Base-by-base conservation (phyloP, 2,888 invertebrate genomes). In the Ephialtes manifestator region DNA sequence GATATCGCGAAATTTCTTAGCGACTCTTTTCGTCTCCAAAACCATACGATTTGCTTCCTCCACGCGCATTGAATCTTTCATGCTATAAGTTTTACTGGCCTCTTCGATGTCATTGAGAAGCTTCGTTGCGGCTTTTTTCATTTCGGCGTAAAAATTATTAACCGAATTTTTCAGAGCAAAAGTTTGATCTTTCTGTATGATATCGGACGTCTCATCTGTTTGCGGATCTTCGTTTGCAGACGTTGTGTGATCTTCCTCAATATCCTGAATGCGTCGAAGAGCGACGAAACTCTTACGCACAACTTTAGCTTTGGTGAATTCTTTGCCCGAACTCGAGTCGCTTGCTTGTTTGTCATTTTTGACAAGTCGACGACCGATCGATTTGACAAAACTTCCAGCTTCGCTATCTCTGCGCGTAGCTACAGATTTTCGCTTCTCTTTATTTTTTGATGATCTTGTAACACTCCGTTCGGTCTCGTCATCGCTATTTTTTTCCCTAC, bases 271-370 rank as follows among this genome's bases (percentile, higher is more conserved):
- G 51, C 77, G 71, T 58, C 63, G 81, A 8, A 86, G 20, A n/a
- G 71, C 8, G 10, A 81, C 79, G 18, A 55, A 79, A 74, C 76
- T 84, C 20, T 74, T 70, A 18, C 43, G 79, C 2, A 82, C 39
- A 13, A 86, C n/a, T 74, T 88, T 88, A 0, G 58, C 31, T 11
- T 74, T 74, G 15, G 88, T 84, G 80, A 92, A 92, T 86, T 93
- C 91, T 70, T 87, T 89, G 13, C 88, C 86, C 4, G 92, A 92
- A 81, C 89, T 91, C 4, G 90, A 88, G 28, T 90, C 90, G 60
- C 79, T 81, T 15, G 28, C 20, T 43, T 55, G 28, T 5, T 67
- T 78, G 18, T 70, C 11, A 39, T n/a, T 31, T 11, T 35, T 81
- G 46, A 74, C 3, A 10, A 72, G 71, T 51, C 77, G 55, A 55